Percentiles rank a stretch among this genome's conserved stretches.
Evolutionary conservation across 2,113 vertebrate genomes (phyloP).

Genomic region (Mystacornis crossleyi): DNA sequence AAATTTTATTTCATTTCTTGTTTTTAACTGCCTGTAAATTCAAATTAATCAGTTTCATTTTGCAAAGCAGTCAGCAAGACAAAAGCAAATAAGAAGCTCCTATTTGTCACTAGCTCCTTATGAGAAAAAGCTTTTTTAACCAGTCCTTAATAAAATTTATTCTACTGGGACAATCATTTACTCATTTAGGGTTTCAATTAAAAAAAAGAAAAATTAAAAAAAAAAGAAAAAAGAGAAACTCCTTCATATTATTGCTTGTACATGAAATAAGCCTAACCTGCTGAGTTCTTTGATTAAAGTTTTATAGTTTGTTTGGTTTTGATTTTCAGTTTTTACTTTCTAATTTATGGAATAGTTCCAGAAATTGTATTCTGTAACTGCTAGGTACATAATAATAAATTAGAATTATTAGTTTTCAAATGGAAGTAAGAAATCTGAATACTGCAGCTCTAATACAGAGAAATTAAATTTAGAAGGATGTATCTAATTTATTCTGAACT

Average conservation of each 20-base stretch:
- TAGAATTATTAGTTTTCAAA: background rate
- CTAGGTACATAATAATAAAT: background rate
- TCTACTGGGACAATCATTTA: background rate
- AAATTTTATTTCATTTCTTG: background rate
- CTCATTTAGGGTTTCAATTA: background rate
- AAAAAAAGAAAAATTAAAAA: background rate
- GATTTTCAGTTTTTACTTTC: background rate
- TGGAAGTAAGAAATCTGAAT: background rate
- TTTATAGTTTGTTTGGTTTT: background rate
- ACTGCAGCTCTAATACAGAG: background rate
- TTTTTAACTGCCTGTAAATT: background rate
- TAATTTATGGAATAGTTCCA: background rate
- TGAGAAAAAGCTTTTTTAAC: background rate
- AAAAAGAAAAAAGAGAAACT: background rate
- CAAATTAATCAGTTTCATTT: background rate
- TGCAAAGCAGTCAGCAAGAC: background rate
- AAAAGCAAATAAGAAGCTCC: background rate
- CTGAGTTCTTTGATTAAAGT: background rate
- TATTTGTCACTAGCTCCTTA: background rate
- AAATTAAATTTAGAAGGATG: background rate
- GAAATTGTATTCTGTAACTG: background rate
- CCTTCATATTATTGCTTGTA: background rate
- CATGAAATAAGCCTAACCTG: background rate
- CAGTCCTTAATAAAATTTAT: background rate
- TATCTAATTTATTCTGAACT: background rate